Conservation (phyloP, 2,797 vertebrate species). For the Amniataba percoides region DNA sequence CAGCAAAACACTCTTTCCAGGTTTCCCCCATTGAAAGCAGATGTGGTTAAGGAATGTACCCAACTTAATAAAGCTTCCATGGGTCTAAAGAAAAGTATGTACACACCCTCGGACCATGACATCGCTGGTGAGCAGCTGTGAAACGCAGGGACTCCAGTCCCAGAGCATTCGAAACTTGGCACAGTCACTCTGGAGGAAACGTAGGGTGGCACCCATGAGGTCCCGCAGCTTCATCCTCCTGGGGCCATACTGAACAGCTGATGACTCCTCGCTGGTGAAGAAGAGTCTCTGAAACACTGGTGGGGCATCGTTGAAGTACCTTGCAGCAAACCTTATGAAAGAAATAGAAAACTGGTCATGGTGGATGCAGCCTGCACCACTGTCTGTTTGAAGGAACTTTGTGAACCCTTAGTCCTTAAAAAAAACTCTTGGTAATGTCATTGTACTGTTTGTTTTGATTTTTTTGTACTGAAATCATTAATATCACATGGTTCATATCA, state of each 20-base stretch:
- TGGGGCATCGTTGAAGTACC: slow-evolving; percentile 91
- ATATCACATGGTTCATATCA: background rate
- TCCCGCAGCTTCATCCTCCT: slow-evolving; percentile 97
- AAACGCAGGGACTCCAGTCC: slow-evolving; percentile 98
- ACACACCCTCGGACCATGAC: slow-evolving; percentile 94
- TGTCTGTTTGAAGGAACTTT: background rate
- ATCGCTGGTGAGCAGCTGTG: slow-evolving; percentile 95
- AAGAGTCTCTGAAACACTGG: slow-evolving; percentile 98
- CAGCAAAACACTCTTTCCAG: background rate
- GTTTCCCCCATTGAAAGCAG: background rate
- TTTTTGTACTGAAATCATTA: background rate
- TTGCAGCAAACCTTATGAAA: slow-evolving; percentile 90
- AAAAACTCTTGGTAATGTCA: background rate
- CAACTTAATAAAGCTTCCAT: too few species aligned
- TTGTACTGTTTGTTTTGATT: background rate
- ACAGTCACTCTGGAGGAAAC: slow-evolving; percentile 92
- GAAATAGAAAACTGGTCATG: background rate
- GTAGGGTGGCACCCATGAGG: slow-evolving; percentile 95
- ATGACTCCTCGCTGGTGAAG: slow-evolving; percentile 93
- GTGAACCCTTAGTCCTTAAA: too few species aligned
- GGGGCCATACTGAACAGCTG: slow-evolving; percentile 92
- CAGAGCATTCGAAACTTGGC: slow-evolving; percentile 91
- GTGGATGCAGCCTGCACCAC: background rate
- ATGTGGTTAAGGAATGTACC: background rate
- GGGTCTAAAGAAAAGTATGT: background rate